Evolutionary conservation across 1,140 invertebrate species (phyloP), one percentile per base, ranked within the genome.

Genomic region (Eumaeus atala): DNA sequence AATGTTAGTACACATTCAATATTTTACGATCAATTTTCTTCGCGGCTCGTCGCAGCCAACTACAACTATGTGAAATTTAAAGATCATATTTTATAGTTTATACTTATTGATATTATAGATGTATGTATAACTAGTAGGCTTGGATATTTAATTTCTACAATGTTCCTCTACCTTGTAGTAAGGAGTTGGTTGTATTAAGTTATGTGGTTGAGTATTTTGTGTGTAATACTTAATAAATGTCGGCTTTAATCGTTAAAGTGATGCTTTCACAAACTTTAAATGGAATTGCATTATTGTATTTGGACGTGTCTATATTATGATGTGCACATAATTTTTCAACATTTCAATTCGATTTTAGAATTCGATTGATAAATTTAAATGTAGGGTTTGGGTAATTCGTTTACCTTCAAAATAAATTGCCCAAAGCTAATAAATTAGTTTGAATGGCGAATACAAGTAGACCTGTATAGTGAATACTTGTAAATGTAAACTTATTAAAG

Each of bases 181-280:
- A 68, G 59, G 62, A 62, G 65, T 64, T 72, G 59, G 48, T 61
- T 67, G 61, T 59, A 38, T 70, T 38, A 18, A 51, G 21, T 21
- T 40, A 40, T 38, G 12, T 38, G 7, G n/a, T 18, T 47, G 18
- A 47, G 42, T 34, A 17, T 16, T 54, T 44, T 54, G 44, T n/a
- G 51, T 54, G 28, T 35, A 44, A 54, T 40, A 40, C 40, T 35
- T 50, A 14, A 50, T 36, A 12, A 44, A 54, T 66, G 65, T 76
- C 65, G 61, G 83, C 83, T 84, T 84, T 81, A 65, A 73, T 64
- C 70, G 72, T 76, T 77, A 63, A 77, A 76, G 77, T 67, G 61
- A 67, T 70, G 79, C 77, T 84, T 71, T 54, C 51, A 54, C 49
- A 36, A 33, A 14, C 42, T 54, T 28, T 54, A 38, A 51, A 47